Evolutionary conservation across 2,797 vertebrate genomes (phyloP), one percentile per base, ranked within the genome.

Genomic region (Sebastes aleutianus): DNA sequence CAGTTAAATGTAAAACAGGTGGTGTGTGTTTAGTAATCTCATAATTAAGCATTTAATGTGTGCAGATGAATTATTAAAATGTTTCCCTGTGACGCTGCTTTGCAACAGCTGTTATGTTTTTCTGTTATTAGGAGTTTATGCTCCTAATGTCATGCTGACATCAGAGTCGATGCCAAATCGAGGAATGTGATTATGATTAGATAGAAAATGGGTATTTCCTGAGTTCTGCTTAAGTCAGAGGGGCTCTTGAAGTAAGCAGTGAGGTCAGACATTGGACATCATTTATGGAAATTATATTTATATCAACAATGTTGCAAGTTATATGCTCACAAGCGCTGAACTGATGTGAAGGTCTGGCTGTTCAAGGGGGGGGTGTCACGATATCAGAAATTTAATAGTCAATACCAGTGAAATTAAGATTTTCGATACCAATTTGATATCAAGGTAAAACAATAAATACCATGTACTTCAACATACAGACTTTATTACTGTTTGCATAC

Each of bases 71-170:
- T 69, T 56, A 26, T 18, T 26, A 57, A 47, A 34, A 70, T 68
- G 64, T 75, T 56, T 54, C 58, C 16, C n/a, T 64, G 47, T 22
- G 34, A 39, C 27, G 56, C 64, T 68, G 12, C 29, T 79, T 76
- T 54, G 29, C 27, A 81, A 26, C 67, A 71, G 76, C 56, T 79
- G 68, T 39, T 39, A 27, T 29, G 73, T 69, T 71, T 39, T 39
- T 39, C 12, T 39, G 36, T 39, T 39, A 6, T 39, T 39, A 39
- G 39, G 29, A 67, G 24, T 20, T 11, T 74, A 12, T 73, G 57
- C 6, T 20, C 20, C 22, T 29, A 64, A 56, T 13, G 26, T 26
- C n/a, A 20, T 11, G 43, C 43, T 69, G 64, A 77, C 53, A 65
- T 78, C 18, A 32, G 26, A 61, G 58, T 59, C 8, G 6, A 8